A percentile compares a stretch with the other conserved stretches of the same genome.
Conservation (phyloP, 2,888 invertebrate genomes). For the Ophraella communa region DNA sequence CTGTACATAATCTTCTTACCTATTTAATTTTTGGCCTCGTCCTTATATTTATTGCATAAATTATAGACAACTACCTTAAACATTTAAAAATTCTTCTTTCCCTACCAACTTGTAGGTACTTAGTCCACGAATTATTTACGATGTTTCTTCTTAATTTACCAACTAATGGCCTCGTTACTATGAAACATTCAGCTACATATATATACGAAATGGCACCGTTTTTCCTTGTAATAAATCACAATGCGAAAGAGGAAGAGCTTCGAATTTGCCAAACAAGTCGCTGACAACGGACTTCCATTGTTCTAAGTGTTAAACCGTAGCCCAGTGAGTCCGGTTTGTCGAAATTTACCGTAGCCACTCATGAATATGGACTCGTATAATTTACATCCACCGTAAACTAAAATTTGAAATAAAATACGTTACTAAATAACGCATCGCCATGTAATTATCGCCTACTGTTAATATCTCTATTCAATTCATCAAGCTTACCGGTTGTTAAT, state of each 20-base stretch:
- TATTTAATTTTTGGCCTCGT: too few species aligned
- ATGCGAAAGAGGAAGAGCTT: constrained; percentile 11
- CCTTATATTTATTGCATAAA: too few species aligned
- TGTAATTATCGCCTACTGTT: background rate
- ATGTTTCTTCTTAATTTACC: constrained; percentile 2
- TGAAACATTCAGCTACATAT: constrained; percentile 22
- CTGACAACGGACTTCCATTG: constrained; percentile 5
- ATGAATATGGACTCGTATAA: constrained; percentile 4
- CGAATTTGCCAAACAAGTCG: constrained; percentile 18
- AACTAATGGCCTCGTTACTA: constrained; percentile 18
- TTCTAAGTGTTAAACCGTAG: constrained; percentile 21
- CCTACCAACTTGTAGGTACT: too few species aligned
- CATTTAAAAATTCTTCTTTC: too few species aligned
- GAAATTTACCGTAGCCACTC: too few species aligned
- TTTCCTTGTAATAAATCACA: constrained; percentile 9
- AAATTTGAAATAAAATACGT: too few species aligned
- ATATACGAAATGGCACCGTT: too few species aligned
- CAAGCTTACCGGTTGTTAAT: background rate
- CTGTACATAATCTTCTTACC: too few species aligned
- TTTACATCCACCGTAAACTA: background rate
- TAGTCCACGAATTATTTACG: too few species aligned
- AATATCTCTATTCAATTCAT: background rate
- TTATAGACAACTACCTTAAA: too few species aligned
- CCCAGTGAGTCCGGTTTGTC: constrained; percentile 7
- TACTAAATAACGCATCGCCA: background rate